Evolutionary conservation across 2,888 invertebrate genomes (phyloP).

Genomic region (Pasiphila rectangulata): DNA sequence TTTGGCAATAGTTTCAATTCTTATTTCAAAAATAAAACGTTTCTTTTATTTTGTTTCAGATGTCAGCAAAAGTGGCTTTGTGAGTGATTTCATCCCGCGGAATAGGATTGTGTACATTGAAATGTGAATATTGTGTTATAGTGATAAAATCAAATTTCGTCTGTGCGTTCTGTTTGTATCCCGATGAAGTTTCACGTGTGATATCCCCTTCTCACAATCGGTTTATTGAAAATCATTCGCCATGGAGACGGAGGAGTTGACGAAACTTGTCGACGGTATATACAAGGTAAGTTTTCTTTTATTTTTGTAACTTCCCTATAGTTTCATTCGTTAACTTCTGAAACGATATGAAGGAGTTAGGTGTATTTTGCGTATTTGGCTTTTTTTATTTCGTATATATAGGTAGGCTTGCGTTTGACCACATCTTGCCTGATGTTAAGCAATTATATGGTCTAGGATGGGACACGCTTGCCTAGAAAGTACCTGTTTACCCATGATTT

Average conservation of each 20-base stretch:
- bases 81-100: conserved; percentile 55
- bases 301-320: neutral
- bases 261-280: conserved; percentile 93
- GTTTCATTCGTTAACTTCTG: neutral
- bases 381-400: too few relatives aligned
- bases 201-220: conserved; percentile 51
- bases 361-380: too few relatives aligned
- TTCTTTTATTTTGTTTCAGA: conserved; percentile 72
- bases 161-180: conserved; percentile 53
- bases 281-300: conserved; percentile 86
- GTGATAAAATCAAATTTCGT: conserved; percentile 65
- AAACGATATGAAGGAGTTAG: too few relatives aligned
- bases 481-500: too few relatives aligned
- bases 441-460: too few relatives aligned
- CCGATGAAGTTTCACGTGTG: conserved; percentile 74
- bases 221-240: conserved; percentile 61
- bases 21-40: conserved; percentile 1
- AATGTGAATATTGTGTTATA: conserved; percentile 73
- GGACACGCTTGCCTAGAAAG: too few relatives aligned
- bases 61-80: conserved; percentile 65
- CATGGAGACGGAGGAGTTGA: conserved; percentile 94
- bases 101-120: conserved; percentile 57
- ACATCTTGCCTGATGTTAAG: too few relatives aligned
- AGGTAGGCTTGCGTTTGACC: too few relatives aligned
- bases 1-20: neutral